Conservation (phyloP, 2,888 invertebrate species). For the Scelioninae gen. 2 region DNA sequence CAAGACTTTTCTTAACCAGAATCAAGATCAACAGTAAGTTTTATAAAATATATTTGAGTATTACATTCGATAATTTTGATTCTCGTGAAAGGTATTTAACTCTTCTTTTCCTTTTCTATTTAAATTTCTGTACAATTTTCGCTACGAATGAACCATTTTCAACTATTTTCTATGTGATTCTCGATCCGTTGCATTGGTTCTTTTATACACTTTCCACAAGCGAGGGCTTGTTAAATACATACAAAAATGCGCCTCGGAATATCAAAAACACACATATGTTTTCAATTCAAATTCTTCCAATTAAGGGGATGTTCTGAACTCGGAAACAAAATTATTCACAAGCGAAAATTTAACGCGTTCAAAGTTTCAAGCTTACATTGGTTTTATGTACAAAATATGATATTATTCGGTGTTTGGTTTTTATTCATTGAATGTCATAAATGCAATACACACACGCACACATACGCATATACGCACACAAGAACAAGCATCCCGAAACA, state of each 20-base stretch:
- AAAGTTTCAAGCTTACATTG: conserved; percentile 2
- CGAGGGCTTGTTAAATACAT: conserved; percentile 37
- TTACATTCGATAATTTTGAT: conserved; percentile 43
- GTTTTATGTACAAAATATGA: conserved; percentile 20
- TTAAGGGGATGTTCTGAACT: background rate
- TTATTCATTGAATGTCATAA: conserved; percentile 5
- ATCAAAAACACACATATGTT: conserved; percentile 22
- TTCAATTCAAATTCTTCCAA: conserved; percentile 6
- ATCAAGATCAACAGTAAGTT: conserved; percentile 20
- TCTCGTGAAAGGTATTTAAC: conserved; percentile 1
- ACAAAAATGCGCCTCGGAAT: conserved; percentile 36
- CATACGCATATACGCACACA: conserved; percentile 22
- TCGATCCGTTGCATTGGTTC: background rate
- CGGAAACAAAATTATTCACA: conserved; percentile 5
- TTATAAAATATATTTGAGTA: conserved; percentile 50
- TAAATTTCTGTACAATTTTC: conserved; percentile 41
- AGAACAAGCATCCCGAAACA: background rate
- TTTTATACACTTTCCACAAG: conserved; percentile 41
- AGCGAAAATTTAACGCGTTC: background rate
- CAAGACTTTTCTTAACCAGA: conserved; percentile 11
- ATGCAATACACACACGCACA: conserved; percentile 7
- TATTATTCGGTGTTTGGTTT: background rate
- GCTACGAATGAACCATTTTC: conserved; percentile 17
- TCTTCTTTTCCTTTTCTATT: conserved; percentile 2
- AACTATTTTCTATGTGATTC: conserved; percentile 11